Evolutionary conservation across 2,113 vertebrate genomes (phyloP).

Genomic region (Baryphthengus martii): DNA sequence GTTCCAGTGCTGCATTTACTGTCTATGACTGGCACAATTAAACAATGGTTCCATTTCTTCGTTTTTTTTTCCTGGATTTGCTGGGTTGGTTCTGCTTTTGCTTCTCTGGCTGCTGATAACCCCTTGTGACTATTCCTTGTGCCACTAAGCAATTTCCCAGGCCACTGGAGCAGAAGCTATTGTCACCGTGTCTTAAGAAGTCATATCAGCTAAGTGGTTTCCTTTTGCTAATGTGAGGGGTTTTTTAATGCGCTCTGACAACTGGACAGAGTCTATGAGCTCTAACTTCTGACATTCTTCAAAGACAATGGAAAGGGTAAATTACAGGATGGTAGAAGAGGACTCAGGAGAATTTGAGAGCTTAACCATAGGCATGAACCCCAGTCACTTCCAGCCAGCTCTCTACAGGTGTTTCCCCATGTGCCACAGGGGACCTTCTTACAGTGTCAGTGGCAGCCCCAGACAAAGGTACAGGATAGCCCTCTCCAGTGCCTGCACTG

Average conservation of each 20-base stretch:
- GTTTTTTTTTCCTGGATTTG: background rate
- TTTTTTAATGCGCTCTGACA: background rate
- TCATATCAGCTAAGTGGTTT: background rate
- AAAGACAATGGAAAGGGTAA: background rate
- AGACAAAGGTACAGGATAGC: background rate
- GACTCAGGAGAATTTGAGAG: conserved; percentile 8
- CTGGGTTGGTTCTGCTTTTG: conserved; percentile 7
- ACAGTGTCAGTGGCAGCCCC: background rate
- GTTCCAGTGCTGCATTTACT: background rate
- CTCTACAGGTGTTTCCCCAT: conserved; percentile 22
- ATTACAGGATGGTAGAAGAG: conserved; percentile 31
- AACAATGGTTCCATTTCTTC: background rate
- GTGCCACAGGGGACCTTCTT: background rate
- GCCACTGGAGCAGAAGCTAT: background rate
- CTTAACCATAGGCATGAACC: background rate
- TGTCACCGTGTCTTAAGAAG: background rate
- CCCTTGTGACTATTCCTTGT: background rate
- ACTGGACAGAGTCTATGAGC: background rate
- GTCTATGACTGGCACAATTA: background rate
- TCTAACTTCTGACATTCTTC: background rate
- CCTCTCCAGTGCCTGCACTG: background rate
- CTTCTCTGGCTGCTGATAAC: conserved; percentile 4
- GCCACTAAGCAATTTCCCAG: conserved; percentile 33
- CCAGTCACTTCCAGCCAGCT: background rate
- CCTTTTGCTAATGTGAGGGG: background rate